Percentiles rank a stretch among this genome's conserved stretches.
Evolutionary conservation across 2,113 vertebrate genomes (phyloP).

Genomic region (Anseranas semipalmata): DNA sequence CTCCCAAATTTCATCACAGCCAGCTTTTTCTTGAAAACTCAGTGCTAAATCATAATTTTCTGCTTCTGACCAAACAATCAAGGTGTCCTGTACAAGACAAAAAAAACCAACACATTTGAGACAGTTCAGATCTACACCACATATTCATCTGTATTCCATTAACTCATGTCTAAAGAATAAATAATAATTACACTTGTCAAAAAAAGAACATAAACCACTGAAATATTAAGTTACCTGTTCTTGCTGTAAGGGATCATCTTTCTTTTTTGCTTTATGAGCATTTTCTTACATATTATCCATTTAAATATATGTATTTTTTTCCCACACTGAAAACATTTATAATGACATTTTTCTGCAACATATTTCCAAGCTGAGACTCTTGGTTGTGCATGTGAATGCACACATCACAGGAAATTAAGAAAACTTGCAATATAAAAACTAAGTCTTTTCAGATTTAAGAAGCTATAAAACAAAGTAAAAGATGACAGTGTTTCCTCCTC

Average conservation of each 20-base stretch:
- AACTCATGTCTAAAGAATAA: background rate
- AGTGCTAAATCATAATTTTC: conserved; percentile 98
- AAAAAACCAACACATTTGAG: background rate
- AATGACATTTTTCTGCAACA: background rate
- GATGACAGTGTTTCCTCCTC: background rate
- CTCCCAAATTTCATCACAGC: conserved; percentile 99
- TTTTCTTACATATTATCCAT: background rate
- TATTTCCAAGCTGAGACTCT: background rate
- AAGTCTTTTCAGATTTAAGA: background rate
- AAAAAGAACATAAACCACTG: background rate
- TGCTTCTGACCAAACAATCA: conserved; percentile 99
- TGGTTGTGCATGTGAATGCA: background rate
- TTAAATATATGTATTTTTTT: background rate
- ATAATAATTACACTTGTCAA: background rate
- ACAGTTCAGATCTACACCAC: background rate
- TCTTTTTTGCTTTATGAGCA: background rate
- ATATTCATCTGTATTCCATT: background rate
- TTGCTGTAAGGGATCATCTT: background rate
- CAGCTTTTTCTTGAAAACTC: conserved; percentile 99
- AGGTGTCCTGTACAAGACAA: conserved; percentile 85
- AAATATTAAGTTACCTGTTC: background rate
- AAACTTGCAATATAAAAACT: background rate
- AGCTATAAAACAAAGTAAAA: background rate
- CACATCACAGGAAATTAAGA: background rate
- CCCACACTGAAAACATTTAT: background rate